Evolutionary conservation across 2,113 vertebrate genomes (phyloP).

Genomic region (Actenoides hombroni): DNA sequence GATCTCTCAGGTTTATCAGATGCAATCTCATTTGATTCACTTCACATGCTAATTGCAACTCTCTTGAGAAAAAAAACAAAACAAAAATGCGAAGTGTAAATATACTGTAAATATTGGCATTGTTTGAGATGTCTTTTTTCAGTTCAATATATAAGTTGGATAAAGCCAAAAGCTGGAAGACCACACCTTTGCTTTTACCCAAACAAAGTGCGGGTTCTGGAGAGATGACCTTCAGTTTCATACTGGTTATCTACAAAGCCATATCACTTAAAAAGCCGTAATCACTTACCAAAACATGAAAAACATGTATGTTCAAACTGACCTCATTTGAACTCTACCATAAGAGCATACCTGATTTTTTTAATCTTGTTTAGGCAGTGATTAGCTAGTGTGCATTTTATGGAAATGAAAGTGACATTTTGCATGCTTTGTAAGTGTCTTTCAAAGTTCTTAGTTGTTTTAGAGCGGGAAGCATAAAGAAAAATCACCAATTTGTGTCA

Average conservation of each 20-base stretch:
- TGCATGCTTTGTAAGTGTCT: not conserved
- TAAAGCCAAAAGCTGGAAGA: not conserved
- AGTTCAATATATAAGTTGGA: not conserved
- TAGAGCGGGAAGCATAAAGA: not conserved
- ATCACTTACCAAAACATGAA: not conserved
- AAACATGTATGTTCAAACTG: accelerated
- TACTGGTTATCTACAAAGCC: not conserved
- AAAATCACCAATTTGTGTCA: not conserved
- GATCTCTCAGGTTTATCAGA: not conserved
- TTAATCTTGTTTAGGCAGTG: not conserved
- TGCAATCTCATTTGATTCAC: not conserved
- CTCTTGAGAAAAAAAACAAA: not conserved
- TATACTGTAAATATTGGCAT: not conserved
- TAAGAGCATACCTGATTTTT: not conserved
- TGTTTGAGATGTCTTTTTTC: not conserved
- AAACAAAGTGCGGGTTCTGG: not conserved
- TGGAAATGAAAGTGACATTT: not conserved
- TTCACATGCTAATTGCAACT: not conserved
- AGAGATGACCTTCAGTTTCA: not conserved
- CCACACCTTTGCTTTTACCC: not conserved
- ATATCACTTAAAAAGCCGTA: not conserved
- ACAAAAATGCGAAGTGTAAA: not conserved
- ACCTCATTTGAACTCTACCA: not conserved
- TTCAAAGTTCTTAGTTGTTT: not conserved
- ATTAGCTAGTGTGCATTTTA: not conserved